phyloP scores from a whole-genome alignment of 2,797 vertebrate genomes.

The Enteromius viviparus region DNA sequence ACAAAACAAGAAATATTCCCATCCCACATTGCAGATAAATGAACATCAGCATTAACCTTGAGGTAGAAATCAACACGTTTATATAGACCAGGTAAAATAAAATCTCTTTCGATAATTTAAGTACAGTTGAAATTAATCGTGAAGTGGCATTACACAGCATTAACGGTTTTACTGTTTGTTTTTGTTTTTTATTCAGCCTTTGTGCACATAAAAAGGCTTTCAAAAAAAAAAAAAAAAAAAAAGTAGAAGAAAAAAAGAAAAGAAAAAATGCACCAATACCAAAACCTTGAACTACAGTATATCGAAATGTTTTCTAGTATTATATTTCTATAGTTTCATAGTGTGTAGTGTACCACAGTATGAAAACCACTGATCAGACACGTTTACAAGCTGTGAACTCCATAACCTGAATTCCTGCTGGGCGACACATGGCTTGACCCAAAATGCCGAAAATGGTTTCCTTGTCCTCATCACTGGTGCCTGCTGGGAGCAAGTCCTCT shows the following conservation, averaged over 20 bases:
- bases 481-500: conserved; percentile 88
- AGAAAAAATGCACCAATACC: neutral
- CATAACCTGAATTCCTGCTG: conserved; percentile 94
- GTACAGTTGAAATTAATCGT: neutral
- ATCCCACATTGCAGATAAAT: neutral
- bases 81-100: neutral
- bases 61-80: neutral
- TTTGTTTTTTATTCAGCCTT: neutral
- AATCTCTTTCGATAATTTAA: neutral
- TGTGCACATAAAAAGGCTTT: neutral
- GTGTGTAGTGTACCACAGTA: no score
- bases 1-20: neutral
- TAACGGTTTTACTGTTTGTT: neutral
- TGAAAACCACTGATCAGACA: neutral
- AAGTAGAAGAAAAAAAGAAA: neutral
- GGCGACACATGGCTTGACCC: conserved; percentile 96
- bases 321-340: neutral
- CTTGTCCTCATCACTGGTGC: conserved; percentile 88
- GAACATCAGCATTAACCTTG: neutral
- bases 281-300: neutral
- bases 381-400: neutral
- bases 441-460: conserved; percentile 94
- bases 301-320: neutral
- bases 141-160: neutral
- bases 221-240: neutral